Base-by-base conservation (phyloP, 2,888 invertebrate species). In the Thumatha senex region DNA sequence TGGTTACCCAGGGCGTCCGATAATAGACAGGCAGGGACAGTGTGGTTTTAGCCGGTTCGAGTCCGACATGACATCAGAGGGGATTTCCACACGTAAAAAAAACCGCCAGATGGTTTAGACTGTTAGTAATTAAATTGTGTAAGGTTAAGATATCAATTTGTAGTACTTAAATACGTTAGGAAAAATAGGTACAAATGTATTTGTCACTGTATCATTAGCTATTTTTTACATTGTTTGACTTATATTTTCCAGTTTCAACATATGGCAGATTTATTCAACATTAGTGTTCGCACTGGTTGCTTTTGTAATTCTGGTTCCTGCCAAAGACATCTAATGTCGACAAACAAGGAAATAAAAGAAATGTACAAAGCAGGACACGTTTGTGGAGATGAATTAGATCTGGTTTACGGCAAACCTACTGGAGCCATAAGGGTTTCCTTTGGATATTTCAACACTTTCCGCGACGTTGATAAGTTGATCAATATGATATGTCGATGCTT, bases 241-340 rank as follows among this genome's bases (percentile, higher is more conserved):
- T 29, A 14, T 14, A 18, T 38, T 34, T 63, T 88, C 51, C 83
- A 97, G 96, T 96, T 98, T 53, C 94, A 97, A 72, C 96, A 97
- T 73, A 94, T 99, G 92, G 96, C 98, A 0, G 95, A 97, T 63
- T 87, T 98, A 46, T 95, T 97, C 78, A 95, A 95, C 67, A 95
- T 99, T 45, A 95, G 95, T 64, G 81, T 99, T 36, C 93, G 99
- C 58, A 98, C 98, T 1, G 99, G 99, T 0, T 99, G 99, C 79
- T 98, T 98, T 80, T 99, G 99, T 82, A 99, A 99, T 88, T 96
- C 98, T 1, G 99, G 99, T 11, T 96, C 98, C 1, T 99, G 99
- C 77, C 97, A 98, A 78, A 89, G 94, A 43, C 96, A 96, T 73
- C 88, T 99, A 40, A 83, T 91, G 7, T 88, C 97, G 8, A 92